Evolutionary conservation across 2,113 vertebrate species (phyloP), one percentile per base, ranked within the genome.

Genomic region (Ameiurus melas): DNA sequence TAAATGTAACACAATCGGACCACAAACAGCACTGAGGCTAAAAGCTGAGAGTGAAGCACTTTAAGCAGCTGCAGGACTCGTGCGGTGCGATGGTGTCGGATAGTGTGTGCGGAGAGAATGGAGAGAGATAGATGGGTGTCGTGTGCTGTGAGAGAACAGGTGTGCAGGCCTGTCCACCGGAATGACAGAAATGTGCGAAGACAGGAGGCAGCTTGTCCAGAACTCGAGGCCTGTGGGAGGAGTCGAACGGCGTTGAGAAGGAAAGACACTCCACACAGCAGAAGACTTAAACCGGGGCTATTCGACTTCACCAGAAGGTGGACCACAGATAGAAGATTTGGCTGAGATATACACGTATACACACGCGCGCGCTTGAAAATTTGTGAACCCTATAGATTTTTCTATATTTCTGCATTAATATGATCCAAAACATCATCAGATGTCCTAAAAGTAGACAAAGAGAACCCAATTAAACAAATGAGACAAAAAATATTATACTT

Each of bases 111-210:
- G n/a, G 64, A 57, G 36, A 16, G 62, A 66, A 33, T 30, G 19
- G 53, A 22, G 36, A 68, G 70, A 84, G 57, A 78, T 25, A 77
- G 81, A 66, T 84, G 71, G 33, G 64, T 70, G 78, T 71, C 17
- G 66, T 82, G 43, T 55, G 78, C 4, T 53, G 9, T n/a, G 75
- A 80, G 82, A 12, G 43, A 36, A 58, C 36, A 30, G 39, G 25
- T 30, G 82, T 55, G 64, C 20, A 81, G n/a, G 51, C n/a, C 27
- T 47, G 33, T 33, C 70, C 12, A 36, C 13, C 17, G 75, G 91
- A 91, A 94, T 90, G 91, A 92, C 73, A 92, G 89, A 90, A 92
- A 93, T 92, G 92, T 87, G 81, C 89, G 89, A 91, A 91, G 90
- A 92, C 81, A 84, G 85, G 89, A 89, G 87, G 90, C 87, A 89